Base-by-base conservation (phyloP, 2,888 invertebrate genomes). In the Rhogogaster chlorosoma region DNA sequence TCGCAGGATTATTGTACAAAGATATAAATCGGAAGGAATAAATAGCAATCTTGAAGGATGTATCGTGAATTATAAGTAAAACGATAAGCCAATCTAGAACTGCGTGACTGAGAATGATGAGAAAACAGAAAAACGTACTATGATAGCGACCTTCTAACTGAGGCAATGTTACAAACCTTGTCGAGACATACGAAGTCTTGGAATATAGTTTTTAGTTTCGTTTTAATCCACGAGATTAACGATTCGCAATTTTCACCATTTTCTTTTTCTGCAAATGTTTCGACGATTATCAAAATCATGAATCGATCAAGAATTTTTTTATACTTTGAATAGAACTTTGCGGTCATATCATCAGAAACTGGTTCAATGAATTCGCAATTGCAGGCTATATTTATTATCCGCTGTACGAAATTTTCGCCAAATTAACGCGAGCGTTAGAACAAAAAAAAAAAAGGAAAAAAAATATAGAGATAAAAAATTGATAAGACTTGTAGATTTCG, bases 81-180 rank as follows among this genome's bases (percentile, higher is more conserved):
- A 26, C 61, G 26, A n/a, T n/a, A 61, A 26, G 26, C 22, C 61
- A 61, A 32, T 70, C 70, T n/a, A 70, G 70, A 18, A 6, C n/a
- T 32, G 36, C 70, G n/a, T 18, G 36, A 32, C 70, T 32, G 36
- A 32, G 32, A 53, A 61, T 61, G 61, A 61, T 22, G 61, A 26
- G 26, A 22, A 61, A 61, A n/a, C n/a, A n/a, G n/a, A 26, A 61
- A 61, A 26, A 12, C 22, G 61, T 26, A 26, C 29, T 22, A 9
- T 38, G 26, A 61, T 36, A 42, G 32, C 42, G 84, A 15, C 61
- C 53, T 36, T 78, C 26, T n/a, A 26, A 0, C n/a, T 26, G 26
- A 45, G 70, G 49, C 70, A 38, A 70, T 70, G 83, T 45, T 57
- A 29, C 73, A 57, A 77, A 53, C 61, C 64, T 45, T 57, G 64